Evolutionary conservation across 2,888 invertebrate species (phyloP), one percentile per base, ranked within the genome.

Genomic region (Plutella xylostella): DNA sequence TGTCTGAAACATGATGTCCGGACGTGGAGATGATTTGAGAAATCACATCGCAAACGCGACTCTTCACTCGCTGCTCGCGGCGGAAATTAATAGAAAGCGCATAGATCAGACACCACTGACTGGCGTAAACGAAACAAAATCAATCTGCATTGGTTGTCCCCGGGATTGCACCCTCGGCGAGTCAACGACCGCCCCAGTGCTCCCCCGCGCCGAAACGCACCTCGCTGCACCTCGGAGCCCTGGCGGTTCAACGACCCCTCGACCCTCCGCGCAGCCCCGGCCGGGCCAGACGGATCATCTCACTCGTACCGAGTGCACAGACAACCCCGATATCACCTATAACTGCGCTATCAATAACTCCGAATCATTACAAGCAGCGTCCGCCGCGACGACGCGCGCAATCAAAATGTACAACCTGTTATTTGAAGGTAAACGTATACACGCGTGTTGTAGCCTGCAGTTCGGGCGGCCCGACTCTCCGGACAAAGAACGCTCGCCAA

Each of bases 111-210:
- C n/a, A n/a, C n/a, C n/a, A n/a, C n/a, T 30, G 42, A 42, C 19
- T 30, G 46, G 42, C n/a, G n/a, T n/a, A 46, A 58, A 55, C 60
- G 60, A 58, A 66, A 55, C 51, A 53, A 65, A 68, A 71, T 67
- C 65, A 72, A 68, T 68, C 18, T 37, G 19, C 33, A 37, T 19
- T 35, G 18, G 34, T n/a, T n/a, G n/a, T n/a, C n/a, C n/a, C n/a
- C n/a, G 19, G 45, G 58, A 65, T 66, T 62, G 74, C 68, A 72
- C 74, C 63, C 67, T 63, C 64, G 21, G 22, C 2, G 69, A 68
- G 77, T 76, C 79, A 80, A 74, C 66, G 78, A 74, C 76, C 80
- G 72, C 56, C 67, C 70, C 72, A 68, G 66, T 71, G 68, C 70
- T 63, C 68, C 69, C 69, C 66, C 68, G 52, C 42, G 33, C 60